Evolutionary conservation across 2,113 vertebrate species (phyloP), one percentile per base, ranked within the genome.

Genomic region (Halcyon senegalensis): DNA sequence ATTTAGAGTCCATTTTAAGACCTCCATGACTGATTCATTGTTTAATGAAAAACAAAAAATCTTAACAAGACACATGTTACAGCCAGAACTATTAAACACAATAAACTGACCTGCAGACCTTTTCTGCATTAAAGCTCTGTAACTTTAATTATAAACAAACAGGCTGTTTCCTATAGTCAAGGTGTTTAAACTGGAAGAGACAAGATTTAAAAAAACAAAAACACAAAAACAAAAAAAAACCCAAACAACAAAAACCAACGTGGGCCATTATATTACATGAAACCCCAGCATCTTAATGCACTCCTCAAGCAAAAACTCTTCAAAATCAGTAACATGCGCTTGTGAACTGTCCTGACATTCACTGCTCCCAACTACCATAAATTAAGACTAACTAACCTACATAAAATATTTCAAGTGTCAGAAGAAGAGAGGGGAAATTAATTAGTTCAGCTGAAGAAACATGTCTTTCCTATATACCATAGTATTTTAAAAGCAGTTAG

Each of bases 171-270:
- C 92, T 66, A 79, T 3, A 25, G 21, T 58, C 56, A 93, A 93
- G 78, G 76, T 95, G 90, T 97, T 96, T 95, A 91, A 96, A 87
- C 48, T 73, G 82, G 64, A 69, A 1, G 10, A 87, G 94, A 89
- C 92, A 96, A 90, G 76, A 1, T 66, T 10, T 76, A 67, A 43
- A 43, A 43, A 43, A 43, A 43, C 15, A 6, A 43, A 35, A 35
- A 35, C 35, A 43, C 43, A 43, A 43, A 43, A 43, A 14, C 43
- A 14, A 16, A 43, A 43, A 43, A 43, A 43, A 43, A 16, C 43
- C 6, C 15, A 43, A 43, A 14, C 6, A 43, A 43, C 43, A 43
- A 43, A 43, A 43, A 14, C 43, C 15, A 16, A 43, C 12, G 33
- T 62, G 72, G 13, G 72, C 60, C 15, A 10, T 77, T 75, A 16